Percentiles rank a stretch among this genome's conserved stretches.
phyloP scores from a whole-genome alignment of 2,113 vertebrate species.

The Cyphomyrus plagiostoma region DNA sequence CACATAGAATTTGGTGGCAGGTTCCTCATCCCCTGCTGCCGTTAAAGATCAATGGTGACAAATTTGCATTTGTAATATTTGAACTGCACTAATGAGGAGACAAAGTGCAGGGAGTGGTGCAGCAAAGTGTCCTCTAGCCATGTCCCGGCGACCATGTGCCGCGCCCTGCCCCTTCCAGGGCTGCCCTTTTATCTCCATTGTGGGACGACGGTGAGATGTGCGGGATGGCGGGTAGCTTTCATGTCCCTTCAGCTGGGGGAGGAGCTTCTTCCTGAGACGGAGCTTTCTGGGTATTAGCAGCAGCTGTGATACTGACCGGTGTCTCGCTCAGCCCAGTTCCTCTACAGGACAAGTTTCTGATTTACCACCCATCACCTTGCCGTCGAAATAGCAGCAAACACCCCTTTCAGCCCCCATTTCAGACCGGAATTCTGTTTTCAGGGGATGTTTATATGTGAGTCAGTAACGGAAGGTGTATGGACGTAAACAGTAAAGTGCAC shows the following conservation, averaged over 20 bases:
- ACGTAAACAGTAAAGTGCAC: neutral
- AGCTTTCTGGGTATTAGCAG: neutral
- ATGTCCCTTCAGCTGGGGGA: neutral
- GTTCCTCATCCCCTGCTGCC: neutral
- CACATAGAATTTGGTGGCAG: neutral
- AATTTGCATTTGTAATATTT: conserved; percentile 46
- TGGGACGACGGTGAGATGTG: neutral
- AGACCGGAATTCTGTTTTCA: neutral
- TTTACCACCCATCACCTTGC: neutral
- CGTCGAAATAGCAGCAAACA: neutral
- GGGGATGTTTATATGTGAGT: neutral
- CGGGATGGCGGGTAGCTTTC: neutral
- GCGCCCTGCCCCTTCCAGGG: neutral
- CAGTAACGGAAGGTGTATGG: neutral
- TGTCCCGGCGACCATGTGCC: neutral
- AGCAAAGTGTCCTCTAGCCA: neutral
- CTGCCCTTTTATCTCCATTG: neutral
- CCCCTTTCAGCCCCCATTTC: neutral
- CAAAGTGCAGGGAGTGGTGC: conserved; percentile 33
- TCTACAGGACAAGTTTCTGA: neutral
- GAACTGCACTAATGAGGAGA: conserved; percentile 51
- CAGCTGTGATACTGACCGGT: neutral
- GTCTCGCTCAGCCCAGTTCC: neutral
- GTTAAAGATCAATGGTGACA: conserved; percentile 31
- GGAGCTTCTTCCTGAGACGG: neutral